Percentiles rank a stretch among this genome's conserved stretches.
Evolutionary conservation across 2,113 vertebrate genomes (phyloP).

Genomic region (Hippocampus comes): DNA sequence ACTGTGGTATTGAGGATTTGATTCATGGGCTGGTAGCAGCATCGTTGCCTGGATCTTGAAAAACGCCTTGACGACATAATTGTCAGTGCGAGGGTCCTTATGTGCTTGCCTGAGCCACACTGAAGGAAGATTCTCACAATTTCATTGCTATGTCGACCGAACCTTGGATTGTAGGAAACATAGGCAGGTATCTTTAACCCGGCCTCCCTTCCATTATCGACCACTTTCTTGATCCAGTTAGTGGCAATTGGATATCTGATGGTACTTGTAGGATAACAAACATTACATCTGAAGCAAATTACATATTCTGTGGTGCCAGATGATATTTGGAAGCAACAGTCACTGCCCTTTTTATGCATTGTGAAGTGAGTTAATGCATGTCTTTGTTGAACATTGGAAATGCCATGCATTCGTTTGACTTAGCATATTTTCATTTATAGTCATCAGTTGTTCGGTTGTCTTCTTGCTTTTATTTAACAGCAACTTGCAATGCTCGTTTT

Average conservation of each 20-base stretch:
- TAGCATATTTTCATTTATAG: background rate
- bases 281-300: constrained; percentile 44
- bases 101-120: constrained; percentile 15
- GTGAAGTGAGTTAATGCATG: constrained; percentile 19
- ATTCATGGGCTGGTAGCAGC: constrained; percentile 37
- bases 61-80: constrained; percentile 38
- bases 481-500: background rate
- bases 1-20: constrained; percentile 48
- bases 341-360: constrained; percentile 1
- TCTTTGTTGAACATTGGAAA: background rate
- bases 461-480: background rate
- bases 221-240: constrained; percentile 49
- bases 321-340: constrained; percentile 20
- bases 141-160: constrained; percentile 38
- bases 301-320: constrained; percentile 29
- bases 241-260: constrained; percentile 50
- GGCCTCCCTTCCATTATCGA: constrained; percentile 30
- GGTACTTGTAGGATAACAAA: constrained; percentile 35
- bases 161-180: constrained; percentile 35
- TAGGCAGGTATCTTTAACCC: constrained; percentile 33
- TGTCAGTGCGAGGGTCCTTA: constrained; percentile 19
- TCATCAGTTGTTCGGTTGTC: background rate
- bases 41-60: constrained; percentile 34
- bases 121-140: constrained; percentile 16
- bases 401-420: background rate